Percentiles rank a stretch among this genome's conserved stretches.
Conservation (phyloP, 2,113 vertebrate species). For the Microcebus murinus region DNA sequence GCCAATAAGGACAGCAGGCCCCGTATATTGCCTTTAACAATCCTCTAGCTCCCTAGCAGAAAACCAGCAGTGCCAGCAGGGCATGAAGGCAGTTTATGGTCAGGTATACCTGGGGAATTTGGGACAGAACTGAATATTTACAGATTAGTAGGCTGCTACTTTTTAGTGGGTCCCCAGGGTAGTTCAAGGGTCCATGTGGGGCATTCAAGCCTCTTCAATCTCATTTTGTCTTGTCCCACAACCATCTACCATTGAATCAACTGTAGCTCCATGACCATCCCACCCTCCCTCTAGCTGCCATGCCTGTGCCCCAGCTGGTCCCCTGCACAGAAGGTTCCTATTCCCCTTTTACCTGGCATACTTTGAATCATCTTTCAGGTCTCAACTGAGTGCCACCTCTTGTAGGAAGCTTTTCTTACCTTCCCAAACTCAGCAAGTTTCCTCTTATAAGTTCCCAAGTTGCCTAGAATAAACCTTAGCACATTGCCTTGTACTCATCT, state of each 20-base stretch:
- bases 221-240: not conserved
- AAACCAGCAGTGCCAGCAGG: not conserved
- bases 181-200: not conserved
- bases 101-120: not conserved
- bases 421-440: not conserved
- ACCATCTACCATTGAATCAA: not conserved
- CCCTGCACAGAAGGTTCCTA: not conserved
- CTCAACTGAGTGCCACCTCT: not conserved
- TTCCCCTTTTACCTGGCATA: not conserved
- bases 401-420: not conserved
- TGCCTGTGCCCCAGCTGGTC: not conserved
- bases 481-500: not conserved
- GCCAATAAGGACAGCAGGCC: not conserved
- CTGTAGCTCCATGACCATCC: not conserved
- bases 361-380: constrained; percentile 30
- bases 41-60: not conserved
- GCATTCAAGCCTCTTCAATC: not conserved
- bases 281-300: not conserved
- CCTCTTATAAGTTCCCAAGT: not conserved
- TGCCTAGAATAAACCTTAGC: constrained; percentile 42
- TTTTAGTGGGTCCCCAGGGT: not conserved
- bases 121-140: not conserved
- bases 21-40: not conserved
- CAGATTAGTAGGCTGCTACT: not conserved
- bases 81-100: not conserved